A percentile compares a stretch with the other conserved stretches of the same genome.
These are phyloP conservation scores for Patella ulyssiponensis DNA, from an alignment of 2,888 invertebrate species.

Conservation along the genomic window DNA sequence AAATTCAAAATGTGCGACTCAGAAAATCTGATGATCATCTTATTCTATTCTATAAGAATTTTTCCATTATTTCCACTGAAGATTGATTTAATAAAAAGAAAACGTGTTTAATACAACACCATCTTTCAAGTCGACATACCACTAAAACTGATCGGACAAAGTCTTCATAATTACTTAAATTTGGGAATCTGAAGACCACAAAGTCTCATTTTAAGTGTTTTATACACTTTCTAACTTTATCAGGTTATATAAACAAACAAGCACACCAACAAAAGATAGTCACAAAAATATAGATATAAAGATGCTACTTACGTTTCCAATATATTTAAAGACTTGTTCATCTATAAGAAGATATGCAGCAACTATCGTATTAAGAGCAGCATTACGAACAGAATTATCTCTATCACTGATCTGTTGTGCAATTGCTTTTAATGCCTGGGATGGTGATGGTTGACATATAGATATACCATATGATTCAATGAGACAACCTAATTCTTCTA, in stretches of 20 bases:
- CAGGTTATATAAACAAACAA: background rate
- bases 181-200: too few relatives aligned
- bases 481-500: slow-evolving; percentile 90
- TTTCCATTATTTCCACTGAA: too few relatives aligned
- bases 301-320: slow-evolving; percentile 81
- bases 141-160: too few relatives aligned
- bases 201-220: too few relatives aligned
- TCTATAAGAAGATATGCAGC: slow-evolving; percentile 92
- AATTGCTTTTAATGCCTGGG: slow-evolving; percentile 87
- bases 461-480: slow-evolving; percentile 88
- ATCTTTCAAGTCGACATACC: too few relatives aligned
- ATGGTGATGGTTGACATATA: slow-evolving; percentile 86
- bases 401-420: slow-evolving; percentile 96
- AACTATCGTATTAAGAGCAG: slow-evolving; percentile 94
- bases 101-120: too few relatives aligned
- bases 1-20: slow-evolving; percentile 15
- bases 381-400: slow-evolving; percentile 95
- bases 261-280: background rate
- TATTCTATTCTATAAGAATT: too few relatives aligned
- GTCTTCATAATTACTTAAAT: too few relatives aligned
- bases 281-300: background rate
- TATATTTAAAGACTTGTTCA: slow-evolving; percentile 89
- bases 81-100: too few relatives aligned
- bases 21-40: too few relatives aligned
- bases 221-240: too few relatives aligned